phyloP scores from a whole-genome alignment of 1,140 invertebrate genomes.

The Euglossa dilemma region DNA sequence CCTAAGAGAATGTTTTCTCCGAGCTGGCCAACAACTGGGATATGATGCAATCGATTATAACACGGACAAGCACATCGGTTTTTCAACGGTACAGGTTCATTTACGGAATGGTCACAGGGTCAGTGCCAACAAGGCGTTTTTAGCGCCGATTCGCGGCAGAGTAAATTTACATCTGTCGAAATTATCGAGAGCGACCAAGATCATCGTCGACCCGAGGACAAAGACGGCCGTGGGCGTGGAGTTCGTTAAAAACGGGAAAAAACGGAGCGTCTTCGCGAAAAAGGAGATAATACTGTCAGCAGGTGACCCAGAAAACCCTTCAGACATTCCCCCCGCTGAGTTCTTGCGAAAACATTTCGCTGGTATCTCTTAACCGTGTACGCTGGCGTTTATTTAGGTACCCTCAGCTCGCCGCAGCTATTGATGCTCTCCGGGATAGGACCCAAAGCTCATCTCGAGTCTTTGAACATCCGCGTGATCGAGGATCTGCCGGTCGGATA shows the following conservation, averaged over 20 bases:
- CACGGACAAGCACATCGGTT: slow-evolving; percentile 85
- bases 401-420: slow-evolving; percentile 84
- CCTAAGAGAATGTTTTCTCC: slow-evolving; percentile 83
- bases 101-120: slow-evolving; percentile 87
- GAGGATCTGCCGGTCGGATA: slow-evolving; percentile 89
- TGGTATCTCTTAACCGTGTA: neutral
- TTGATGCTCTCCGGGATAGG: slow-evolving; percentile 86
- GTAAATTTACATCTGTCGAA: slow-evolving; percentile 88
- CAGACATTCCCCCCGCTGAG: neutral
- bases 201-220: slow-evolving; percentile 85
- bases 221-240: slow-evolving; percentile 87
- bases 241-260: slow-evolving; percentile 84
- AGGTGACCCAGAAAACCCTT: slow-evolving; percentile 56
- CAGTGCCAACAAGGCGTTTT: slow-evolving; percentile 87
- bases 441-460: slow-evolving; percentile 81
- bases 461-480: slow-evolving; percentile 82
- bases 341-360: neutral
- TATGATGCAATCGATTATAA: slow-evolving; percentile 84
- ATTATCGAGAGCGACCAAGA: slow-evolving; percentile 86
- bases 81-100: slow-evolving; percentile 88
- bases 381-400: slow-evolving; percentile 62
- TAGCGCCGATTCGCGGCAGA: slow-evolving; percentile 85
- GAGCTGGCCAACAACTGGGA: slow-evolving; percentile 84
- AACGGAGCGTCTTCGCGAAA: slow-evolving; percentile 77
- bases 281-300: slow-evolving; percentile 85